Conservation (phyloP, 1,140 invertebrate species). For the Cataglyphis hispanica region DNA sequence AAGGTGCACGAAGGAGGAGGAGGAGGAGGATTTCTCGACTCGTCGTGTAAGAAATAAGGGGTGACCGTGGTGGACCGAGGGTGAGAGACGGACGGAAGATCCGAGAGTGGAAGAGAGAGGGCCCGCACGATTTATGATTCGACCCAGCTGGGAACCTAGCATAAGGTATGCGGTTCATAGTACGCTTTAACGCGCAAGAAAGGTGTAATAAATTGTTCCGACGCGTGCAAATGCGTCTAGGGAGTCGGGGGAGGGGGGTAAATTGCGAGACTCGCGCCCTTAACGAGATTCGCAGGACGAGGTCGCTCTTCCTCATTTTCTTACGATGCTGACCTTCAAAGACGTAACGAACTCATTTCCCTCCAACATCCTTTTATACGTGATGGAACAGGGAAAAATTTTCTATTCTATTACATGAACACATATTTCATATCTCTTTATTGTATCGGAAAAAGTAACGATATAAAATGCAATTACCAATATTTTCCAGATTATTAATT, state of each 20-base stretch:
- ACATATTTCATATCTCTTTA: not conserved
- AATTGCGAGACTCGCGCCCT: constrained; percentile 60
- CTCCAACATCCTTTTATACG: not conserved
- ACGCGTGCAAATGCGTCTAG: constrained; percentile 71
- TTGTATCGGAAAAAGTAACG: not conserved
- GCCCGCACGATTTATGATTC: constrained; percentile 79
- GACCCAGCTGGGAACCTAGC: constrained; percentile 70
- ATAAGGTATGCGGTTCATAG: constrained; percentile 81
- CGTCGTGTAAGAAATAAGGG: constrained; percentile 64
- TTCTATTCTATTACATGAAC: not conserved
- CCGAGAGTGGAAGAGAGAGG: constrained; percentile 41
- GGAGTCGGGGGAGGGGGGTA: constrained; percentile 9
- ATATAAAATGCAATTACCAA: not conserved
- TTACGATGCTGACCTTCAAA: constrained; percentile 25
- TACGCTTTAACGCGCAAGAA: constrained; percentile 81
- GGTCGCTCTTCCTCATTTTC: not conserved
- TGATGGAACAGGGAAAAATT: not conserved
- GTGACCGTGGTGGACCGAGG: constrained; percentile 50
- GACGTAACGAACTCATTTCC: constrained; percentile 62
- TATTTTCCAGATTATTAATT: not conserved
- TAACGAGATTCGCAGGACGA: constrained; percentile 65
- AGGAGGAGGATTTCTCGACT: constrained; percentile 43
- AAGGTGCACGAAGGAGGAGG: constrained; percentile 50
- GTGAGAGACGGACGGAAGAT: constrained; percentile 5
- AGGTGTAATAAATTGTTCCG: constrained; percentile 81